Evolutionary conservation across 2,888 invertebrate genomes (phyloP).

Genomic region (Hemistola chrysoprasaria): DNA sequence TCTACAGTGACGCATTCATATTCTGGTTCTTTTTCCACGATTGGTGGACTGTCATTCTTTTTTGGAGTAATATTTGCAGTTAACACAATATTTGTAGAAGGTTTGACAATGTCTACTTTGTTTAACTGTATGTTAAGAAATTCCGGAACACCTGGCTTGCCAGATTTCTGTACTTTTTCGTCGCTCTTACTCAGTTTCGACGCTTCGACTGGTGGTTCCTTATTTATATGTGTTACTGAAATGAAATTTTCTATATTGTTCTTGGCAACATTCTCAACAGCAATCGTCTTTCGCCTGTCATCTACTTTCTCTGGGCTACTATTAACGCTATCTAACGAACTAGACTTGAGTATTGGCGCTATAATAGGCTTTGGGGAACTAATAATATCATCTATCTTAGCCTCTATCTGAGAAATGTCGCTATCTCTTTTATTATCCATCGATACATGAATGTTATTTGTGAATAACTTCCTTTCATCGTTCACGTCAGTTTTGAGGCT

Average conservation of each 20-base stretch:
- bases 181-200: slow-evolving; percentile 62
- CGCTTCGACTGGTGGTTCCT: slow-evolving; percentile 56
- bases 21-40: slow-evolving; percentile 54
- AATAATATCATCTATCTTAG: slow-evolving; percentile 80
- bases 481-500: slow-evolving; percentile 69
- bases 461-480: slow-evolving; percentile 66
- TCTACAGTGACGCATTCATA: slow-evolving; percentile 37
- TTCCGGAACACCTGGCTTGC: slow-evolving; percentile 81
- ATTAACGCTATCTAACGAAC: slow-evolving; percentile 83
- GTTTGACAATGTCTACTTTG: slow-evolving; percentile 83
- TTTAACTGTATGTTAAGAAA: slow-evolving; percentile 87
- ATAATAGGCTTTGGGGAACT: slow-evolving; percentile 78
- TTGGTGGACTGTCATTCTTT: slow-evolving; percentile 63
- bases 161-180: slow-evolving; percentile 58
- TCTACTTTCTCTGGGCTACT: slow-evolving; percentile 78
- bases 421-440: slow-evolving; percentile 71
- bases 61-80: slow-evolving; percentile 83
- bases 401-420: slow-evolving; percentile 79
- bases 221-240: slow-evolving; percentile 82
- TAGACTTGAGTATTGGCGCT: slow-evolving; percentile 75
- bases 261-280: slow-evolving; percentile 66
- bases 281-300: slow-evolving; percentile 74
- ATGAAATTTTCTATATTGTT: slow-evolving; percentile 66
- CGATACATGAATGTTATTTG: slow-evolving; percentile 67
- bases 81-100: slow-evolving; percentile 84